Evolutionary conservation across 2,797 vertebrate species (phyloP).

Genomic region (Bovichtus variegatus): DNA sequence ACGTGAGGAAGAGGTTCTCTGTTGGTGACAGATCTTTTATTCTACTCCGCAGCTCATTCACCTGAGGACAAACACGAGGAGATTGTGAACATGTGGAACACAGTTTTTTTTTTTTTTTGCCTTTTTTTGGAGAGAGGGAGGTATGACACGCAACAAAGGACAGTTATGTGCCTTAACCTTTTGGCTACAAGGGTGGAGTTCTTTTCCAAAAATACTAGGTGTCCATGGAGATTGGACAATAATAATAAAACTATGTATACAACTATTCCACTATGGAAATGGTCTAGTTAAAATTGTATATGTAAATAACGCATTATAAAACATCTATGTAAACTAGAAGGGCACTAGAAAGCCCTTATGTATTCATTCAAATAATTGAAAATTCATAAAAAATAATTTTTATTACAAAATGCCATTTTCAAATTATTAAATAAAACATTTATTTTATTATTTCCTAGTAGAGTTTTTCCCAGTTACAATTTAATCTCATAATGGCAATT

Average conservation of each 20-base stretch:
- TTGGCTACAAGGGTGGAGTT: not conserved
- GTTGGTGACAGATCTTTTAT: constrained; percentile 87
- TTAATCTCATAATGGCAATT: not conserved
- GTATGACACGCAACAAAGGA: not conserved
- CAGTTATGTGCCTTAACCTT: not conserved
- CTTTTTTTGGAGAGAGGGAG: not conserved
- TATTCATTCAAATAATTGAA: too few relatives aligned
- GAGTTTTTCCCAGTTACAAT: not conserved
- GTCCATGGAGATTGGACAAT: not conserved
- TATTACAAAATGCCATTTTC: too few relatives aligned
- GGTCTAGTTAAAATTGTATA: not conserved
- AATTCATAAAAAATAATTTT: too few relatives aligned
- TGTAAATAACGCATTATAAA: not conserved
- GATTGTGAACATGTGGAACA: not conserved
- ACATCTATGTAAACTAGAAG: not conserved
- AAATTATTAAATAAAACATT: too few relatives aligned
- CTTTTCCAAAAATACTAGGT: not conserved
- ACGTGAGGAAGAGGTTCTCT: constrained; percentile 91
- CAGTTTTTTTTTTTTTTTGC: not conserved
- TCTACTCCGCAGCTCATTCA: constrained; percentile 89
- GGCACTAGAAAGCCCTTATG: too few relatives aligned
- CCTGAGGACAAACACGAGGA: constrained; percentile 77
- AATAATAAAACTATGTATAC: not conserved
- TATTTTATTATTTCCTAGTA: constrained; percentile 3
- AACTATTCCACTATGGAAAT: not conserved